A percentile compares a stretch with the other conserved stretches of the same genome.
phyloP scores from a whole-genome alignment of 2,888 invertebrate species.

The Dascillus cervinus region DNA sequence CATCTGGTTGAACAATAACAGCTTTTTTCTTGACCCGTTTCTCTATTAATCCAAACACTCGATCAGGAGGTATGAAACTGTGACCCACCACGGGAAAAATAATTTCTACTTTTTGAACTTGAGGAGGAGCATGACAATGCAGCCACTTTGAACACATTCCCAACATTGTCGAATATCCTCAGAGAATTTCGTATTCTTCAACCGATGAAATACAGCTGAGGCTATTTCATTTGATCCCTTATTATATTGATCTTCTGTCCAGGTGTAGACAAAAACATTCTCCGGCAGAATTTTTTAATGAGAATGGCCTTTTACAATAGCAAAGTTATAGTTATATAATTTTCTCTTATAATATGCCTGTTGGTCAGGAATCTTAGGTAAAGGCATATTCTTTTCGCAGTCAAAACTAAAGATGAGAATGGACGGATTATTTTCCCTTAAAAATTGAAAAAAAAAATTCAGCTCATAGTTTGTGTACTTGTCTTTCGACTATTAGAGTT shows the following conservation, averaged over 20 bases:
- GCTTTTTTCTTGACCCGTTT: slow-evolving; percentile 11
- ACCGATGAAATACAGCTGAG: slow-evolving; percentile 22
- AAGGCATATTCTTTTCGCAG: slow-evolving; percentile 27
- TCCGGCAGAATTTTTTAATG: slow-evolving; percentile 7
- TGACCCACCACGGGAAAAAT: slow-evolving; percentile 15
- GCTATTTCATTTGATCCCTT: slow-evolving; percentile 30
- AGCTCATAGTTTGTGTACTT: slow-evolving; percentile 18
- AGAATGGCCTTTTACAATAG: slow-evolving; percentile 20
- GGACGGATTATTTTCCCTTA: slow-evolving; percentile 12
- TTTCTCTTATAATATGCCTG: slow-evolving; percentile 26
- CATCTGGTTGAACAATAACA: slow-evolving; percentile 10
- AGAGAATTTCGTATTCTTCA: slow-evolving; percentile 8
- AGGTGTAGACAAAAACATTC: slow-evolving; percentile 20
- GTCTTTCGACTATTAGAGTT: too few species aligned
- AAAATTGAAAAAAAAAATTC: slow-evolving; percentile 20
- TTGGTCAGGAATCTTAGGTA: slow-evolving; percentile 28
- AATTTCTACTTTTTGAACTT: slow-evolving; percentile 14
- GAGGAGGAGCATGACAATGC: slow-evolving; percentile 13
- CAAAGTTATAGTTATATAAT: slow-evolving; percentile 25
- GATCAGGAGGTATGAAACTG: slow-evolving; percentile 6
- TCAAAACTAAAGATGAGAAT: slow-evolving; percentile 25
- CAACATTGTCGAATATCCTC: slow-evolving; percentile 25
- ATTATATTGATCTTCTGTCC: slow-evolving; percentile 25
- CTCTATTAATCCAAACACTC: slow-evolving; percentile 16
- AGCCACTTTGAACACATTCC: slow-evolving; percentile 23